Evolutionary conservation across 2,113 vertebrate genomes (phyloP).

Genomic region (Tretioscincus oriximinensis): DNA sequence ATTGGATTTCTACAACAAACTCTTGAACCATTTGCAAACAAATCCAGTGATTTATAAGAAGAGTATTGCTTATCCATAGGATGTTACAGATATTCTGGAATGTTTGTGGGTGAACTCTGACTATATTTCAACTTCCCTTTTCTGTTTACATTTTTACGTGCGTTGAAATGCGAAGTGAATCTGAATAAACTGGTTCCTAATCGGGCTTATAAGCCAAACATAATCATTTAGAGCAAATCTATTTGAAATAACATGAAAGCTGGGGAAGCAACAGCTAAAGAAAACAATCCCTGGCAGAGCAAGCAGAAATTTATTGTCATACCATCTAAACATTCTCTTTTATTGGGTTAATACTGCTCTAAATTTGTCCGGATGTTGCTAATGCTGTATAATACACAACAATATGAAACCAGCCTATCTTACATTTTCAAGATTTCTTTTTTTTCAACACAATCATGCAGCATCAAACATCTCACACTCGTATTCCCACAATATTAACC

Average conservation of each 20-base stretch:
- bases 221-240: constrained; percentile 19
- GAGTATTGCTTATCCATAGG: constrained; percentile 43
- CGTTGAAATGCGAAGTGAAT: constrained; percentile 53
- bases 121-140: constrained; percentile 8
- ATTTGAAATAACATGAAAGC: constrained; percentile 29
- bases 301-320: constrained; percentile 28
- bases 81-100: constrained; percentile 23
- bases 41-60: not conserved
- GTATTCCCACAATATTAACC: constrained; percentile 58
- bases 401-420: constrained; percentile 47
- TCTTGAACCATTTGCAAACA: constrained; percentile 30
- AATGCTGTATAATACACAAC: constrained; percentile 58
- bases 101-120: constrained; percentile 13
- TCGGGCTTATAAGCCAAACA: constrained; percentile 48
- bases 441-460: constrained; percentile 61
- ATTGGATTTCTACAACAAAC: constrained; percentile 26
- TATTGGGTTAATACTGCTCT: constrained; percentile 60
- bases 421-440: constrained; percentile 49
- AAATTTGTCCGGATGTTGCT: constrained; percentile 61
- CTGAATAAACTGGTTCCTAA: constrained; percentile 47
- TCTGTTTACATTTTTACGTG: constrained; percentile 19
- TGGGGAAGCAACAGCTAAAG: constrained; percentile 48
- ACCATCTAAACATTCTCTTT: constrained; percentile 39
- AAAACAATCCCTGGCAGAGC: constrained; percentile 46
- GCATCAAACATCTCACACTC: constrained; percentile 54